These are phyloP conservation scores for Kryphioiulus occultus DNA, from an alignment of 2,888 invertebrate genomes.

Conservation along the genomic window DNA sequence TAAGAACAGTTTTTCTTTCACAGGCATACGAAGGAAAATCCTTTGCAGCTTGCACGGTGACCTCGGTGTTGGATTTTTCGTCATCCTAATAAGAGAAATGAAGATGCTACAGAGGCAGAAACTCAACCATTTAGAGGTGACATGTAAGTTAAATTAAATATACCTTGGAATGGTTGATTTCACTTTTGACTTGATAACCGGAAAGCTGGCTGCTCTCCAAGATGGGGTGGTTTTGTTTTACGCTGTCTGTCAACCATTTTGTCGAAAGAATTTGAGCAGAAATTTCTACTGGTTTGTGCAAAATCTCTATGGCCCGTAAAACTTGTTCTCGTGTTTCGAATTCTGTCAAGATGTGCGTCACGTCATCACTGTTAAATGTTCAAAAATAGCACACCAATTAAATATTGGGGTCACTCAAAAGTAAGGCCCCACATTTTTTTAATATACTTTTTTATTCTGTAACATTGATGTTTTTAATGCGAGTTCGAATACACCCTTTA, in stretches of 20 bases:
- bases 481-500: too few relatives aligned
- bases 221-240: constrained; percentile 8
- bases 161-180: not conserved
- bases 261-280: constrained; percentile 42
- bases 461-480: too few relatives aligned
- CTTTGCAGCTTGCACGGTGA: not conserved
- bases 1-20: constrained; percentile 41
- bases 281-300: not conserved
- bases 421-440: too few relatives aligned
- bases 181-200: not conserved
- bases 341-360: constrained; percentile 45
- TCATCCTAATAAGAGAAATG: not conserved
- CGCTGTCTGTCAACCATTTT: constrained; percentile 48
- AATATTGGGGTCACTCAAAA: too few relatives aligned
- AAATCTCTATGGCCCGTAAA: not conserved
- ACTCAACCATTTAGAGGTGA: not conserved
- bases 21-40: constrained; percentile 27
- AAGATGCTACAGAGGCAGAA: not conserved
- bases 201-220: not conserved
- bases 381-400: too few relatives aligned
- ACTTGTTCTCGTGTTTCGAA: constrained; percentile 50
- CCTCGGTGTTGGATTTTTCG: not conserved
- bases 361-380: constrained; percentile 10
- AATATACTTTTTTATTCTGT: too few relatives aligned
- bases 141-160: not conserved